phyloP scores from a whole-genome alignment of 2,113 vertebrate species.

The Harpagus bidentatus region DNA sequence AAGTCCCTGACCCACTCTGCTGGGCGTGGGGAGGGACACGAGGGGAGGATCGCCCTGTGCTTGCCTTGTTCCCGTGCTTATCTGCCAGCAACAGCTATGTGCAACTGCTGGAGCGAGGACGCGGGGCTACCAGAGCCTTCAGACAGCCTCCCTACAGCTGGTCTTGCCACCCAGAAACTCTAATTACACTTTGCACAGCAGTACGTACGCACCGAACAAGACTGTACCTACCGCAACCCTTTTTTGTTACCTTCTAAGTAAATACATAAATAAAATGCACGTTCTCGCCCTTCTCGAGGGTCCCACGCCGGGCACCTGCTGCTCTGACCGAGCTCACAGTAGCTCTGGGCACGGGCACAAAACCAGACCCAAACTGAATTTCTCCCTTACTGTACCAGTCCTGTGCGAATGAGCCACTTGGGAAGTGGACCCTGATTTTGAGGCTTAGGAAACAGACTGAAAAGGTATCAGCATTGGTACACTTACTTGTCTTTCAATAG shows the following conservation, averaged over 20 bases:
- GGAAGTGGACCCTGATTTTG: background rate
- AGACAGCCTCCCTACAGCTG: background rate
- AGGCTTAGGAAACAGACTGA: background rate
- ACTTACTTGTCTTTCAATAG: background rate
- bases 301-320: rapidly evolving
- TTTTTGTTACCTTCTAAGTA: background rate
- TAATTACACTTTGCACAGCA: background rate
- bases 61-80: background rate
- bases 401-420: background rate
- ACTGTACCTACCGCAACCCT: background rate
- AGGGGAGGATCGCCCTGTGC: background rate
- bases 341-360: background rate
- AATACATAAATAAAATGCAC: background rate
- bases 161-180: background rate
- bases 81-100: background rate
- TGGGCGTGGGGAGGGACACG: background rate
- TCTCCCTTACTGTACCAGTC: background rate
- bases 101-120: background rate
- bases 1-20: background rate
- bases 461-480: background rate
- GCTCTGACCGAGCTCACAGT: background rate
- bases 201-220: background rate
- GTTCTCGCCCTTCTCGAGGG: background rate
- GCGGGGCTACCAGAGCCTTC: rapidly evolving
- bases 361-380: background rate